Base-by-base conservation (phyloP, 2,113 vertebrate species). In the Fulica atra region DNA sequence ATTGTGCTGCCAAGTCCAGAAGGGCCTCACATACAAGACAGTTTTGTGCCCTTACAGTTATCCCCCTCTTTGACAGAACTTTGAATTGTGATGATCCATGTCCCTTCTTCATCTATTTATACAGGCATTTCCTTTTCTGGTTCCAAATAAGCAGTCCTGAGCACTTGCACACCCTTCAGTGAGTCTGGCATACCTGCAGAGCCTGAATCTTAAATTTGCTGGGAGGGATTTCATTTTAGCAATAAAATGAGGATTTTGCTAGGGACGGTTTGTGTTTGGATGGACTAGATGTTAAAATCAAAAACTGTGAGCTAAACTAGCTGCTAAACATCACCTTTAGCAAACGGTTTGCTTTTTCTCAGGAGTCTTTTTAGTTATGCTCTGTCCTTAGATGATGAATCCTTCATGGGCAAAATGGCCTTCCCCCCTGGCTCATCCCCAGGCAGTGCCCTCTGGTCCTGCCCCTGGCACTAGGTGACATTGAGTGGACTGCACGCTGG, bases 1-100 rank as follows among this genome's bases (percentile, higher is more conserved):
- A 7, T 71, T 61, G 28, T 53, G 17, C 18, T 53, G 17, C 20
- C 36, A 4, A 0, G 0, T 50, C 29, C 24, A 65, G 57, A 73
- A 82, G 1, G 2, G 21, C 11, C 23, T 46, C 16, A 2, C 28
- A 13, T 31, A 48, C 11, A n/a, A 53, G 31, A 26, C 2, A 51
- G 38, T 51, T 65, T 54, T 70, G 8, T 74, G 35, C 13, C 51
- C 8, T 61, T 86, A 44, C 10, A 40, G 7, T 57, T 96, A 56
- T 33, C 15, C 15, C 4, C 13, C 29, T 61, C n/a, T 77, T 83
- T 66, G 25, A 21, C 13, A 54, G n/a, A 42, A 64, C 38, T 80
- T 73, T 10, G 26, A 77, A 48, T 24, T 56, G 16, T 57, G 57
- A 13, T 46, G 23, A 53, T 44, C 57, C 48, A 13, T 54, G 61